Conservation (phyloP, 1,140 invertebrate species). For the Zaprionus capensis region DNA sequence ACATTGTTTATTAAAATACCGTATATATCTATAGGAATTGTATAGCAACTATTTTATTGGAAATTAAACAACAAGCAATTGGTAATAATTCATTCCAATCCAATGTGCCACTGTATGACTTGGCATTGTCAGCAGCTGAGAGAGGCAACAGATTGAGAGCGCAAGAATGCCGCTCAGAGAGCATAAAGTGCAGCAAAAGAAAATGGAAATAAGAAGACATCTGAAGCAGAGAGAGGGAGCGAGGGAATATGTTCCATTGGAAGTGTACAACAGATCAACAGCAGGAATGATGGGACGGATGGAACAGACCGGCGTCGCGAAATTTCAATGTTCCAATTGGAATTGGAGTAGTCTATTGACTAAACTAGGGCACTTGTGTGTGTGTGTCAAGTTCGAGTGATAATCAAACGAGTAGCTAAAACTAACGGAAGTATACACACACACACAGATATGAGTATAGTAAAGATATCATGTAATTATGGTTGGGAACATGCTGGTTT, state of each 20-base stretch:
- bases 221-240: slow-evolving; percentile 8
- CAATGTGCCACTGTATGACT: slow-evolving; percentile 20
- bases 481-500: neutral
- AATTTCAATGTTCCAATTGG: slow-evolving; percentile 11
- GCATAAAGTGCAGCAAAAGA: slow-evolving; percentile 5
- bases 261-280: slow-evolving; percentile 10
- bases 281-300: slow-evolving; percentile 4
- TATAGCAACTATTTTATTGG: neutral
- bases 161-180: slow-evolving; percentile 12
- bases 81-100: neutral
- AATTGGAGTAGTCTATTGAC: neutral
- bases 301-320: slow-evolving; percentile 1
- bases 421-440: slow-evolving; percentile 19
- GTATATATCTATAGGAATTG: neutral
- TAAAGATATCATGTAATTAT: slow-evolving; percentile 4
- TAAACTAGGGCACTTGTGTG: neutral
- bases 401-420: slow-evolving; percentile 10
- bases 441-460: neutral
- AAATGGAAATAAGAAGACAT: slow-evolving; percentile 18
- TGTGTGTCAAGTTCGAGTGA: slow-evolving; percentile 45
- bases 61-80: neutral
- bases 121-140: slow-evolving; percentile 13
- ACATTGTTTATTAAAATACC: no score
- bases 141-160: neutral
- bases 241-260: slow-evolving; percentile 31